phyloP scores from a whole-genome alignment of 2,797 vertebrate genomes.

The Dermochelys coriacea region DNA sequence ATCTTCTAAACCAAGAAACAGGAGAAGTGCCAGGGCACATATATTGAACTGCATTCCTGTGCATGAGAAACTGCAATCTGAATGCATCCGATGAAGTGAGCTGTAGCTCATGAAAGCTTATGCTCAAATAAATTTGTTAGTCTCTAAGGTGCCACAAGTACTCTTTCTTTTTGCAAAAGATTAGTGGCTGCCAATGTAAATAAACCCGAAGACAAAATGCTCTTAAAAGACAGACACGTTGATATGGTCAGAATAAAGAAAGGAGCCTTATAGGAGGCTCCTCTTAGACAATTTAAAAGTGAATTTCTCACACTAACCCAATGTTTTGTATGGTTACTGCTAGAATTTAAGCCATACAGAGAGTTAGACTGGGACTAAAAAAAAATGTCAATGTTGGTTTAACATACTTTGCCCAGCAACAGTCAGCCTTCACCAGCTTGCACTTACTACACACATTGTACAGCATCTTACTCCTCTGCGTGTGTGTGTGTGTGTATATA shows the following conservation, averaged over 20 bases:
- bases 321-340: neutral
- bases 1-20: neutral
- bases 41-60: neutral
- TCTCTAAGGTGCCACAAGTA: no score
- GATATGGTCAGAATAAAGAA: neutral
- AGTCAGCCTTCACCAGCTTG: rapidly evolving
- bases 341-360: neutral
- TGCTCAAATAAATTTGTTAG: no score
- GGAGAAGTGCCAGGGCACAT: neutral
- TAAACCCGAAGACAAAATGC: neutral
- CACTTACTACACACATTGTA: rapidly evolving
- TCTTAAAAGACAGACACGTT: neutral
- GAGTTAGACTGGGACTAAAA: neutral
- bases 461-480: rapidly evolving
- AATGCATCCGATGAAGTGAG: no score
- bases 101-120: no score
- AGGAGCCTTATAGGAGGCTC: rapidly evolving
- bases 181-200: neutral
- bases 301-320: neutral
- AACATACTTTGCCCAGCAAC: neutral
- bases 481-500: no score
- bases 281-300: neutral
- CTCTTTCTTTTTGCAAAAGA: no score
- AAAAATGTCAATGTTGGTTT: neutral
- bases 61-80: no score